phyloP scores from a whole-genome alignment of 35 echinoderm and acorn worm genomes.

The Holothuria glaberrima region DNA sequence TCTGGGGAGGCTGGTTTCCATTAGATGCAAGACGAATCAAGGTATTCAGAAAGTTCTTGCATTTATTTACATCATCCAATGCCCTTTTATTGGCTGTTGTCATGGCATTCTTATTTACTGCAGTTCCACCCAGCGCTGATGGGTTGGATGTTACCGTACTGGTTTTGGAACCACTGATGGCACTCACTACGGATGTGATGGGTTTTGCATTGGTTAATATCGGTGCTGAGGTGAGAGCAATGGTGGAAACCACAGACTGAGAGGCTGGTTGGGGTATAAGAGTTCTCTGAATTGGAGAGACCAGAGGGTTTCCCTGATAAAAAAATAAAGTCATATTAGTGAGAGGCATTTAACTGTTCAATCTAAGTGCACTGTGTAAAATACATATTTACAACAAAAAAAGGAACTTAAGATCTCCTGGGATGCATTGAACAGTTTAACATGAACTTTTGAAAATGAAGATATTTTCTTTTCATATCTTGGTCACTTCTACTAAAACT shows the following conservation, averaged over 20 bases:
- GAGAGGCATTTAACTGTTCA: not conserved
- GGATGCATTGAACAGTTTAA: too few relatives aligned
- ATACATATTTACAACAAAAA: too few relatives aligned
- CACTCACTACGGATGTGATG: conserved; percentile 35
- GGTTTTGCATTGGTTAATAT: conserved; percentile 53
- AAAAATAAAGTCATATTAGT: not conserved
- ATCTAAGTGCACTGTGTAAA: too few relatives aligned
- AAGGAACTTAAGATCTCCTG: too few relatives aligned
- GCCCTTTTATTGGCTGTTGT: conserved; percentile 51
- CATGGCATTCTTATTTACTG: not conserved
- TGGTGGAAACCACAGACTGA: conserved; percentile 41
- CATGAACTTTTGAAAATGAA: too few relatives aligned
- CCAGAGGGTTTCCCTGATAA: conserved; percentile 8
- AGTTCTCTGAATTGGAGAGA: conserved; percentile 31
- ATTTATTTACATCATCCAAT: conserved; percentile 98
- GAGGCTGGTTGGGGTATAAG: conserved; percentile 41
- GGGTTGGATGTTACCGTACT: not conserved
- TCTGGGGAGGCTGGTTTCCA: conserved; percentile 91
- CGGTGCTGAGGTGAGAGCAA: conserved; percentile 46
- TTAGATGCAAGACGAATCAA: conserved; percentile 95
- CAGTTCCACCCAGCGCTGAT: not conserved
- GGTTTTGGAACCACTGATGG: conserved; percentile 38
- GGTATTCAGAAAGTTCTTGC: conserved; percentile 97
- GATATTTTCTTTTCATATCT: too few relatives aligned
- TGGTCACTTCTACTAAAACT: too few relatives aligned